These are phyloP conservation scores for Propithecus coquereli DNA, from an alignment of 2,113 vertebrate genomes.

Conservation along the genomic window DNA sequence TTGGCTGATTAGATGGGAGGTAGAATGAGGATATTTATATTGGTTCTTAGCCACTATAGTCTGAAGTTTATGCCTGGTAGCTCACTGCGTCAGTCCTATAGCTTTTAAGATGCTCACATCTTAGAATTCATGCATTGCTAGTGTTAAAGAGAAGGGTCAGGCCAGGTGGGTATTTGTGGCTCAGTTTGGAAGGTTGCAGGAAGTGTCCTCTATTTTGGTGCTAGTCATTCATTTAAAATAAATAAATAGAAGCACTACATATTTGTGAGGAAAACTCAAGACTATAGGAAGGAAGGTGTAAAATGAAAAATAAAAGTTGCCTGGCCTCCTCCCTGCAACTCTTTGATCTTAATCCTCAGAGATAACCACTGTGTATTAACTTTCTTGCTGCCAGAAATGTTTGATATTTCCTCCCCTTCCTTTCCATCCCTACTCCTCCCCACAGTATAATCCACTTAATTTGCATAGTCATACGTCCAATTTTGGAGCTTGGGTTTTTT, in stretches of 20 bases:
- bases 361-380: not conserved
- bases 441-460: not conserved
- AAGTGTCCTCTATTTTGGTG: not conserved
- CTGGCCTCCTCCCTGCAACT: not conserved
- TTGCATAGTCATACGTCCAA: not conserved
- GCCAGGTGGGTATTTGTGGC: not conserved
- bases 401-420: not conserved
- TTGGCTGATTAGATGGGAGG: not conserved
- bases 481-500: not conserved
- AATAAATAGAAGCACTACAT: not conserved
- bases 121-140: not conserved
- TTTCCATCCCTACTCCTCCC: not conserved
- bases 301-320: not conserved
- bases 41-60: not conserved
- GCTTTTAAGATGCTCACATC: accelerated
- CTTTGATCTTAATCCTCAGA: not conserved
- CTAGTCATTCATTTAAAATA: not conserved
- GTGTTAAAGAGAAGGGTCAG: not conserved
- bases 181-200: not conserved
- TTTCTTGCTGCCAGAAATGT: not conserved
- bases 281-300: not conserved
- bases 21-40: not conserved
- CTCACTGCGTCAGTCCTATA: not conserved
- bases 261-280: not conserved
- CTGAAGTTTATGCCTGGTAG: not conserved